Base-by-base conservation (phyloP, 2,888 invertebrate genomes). In the Alloscopus bannaensis region DNA sequence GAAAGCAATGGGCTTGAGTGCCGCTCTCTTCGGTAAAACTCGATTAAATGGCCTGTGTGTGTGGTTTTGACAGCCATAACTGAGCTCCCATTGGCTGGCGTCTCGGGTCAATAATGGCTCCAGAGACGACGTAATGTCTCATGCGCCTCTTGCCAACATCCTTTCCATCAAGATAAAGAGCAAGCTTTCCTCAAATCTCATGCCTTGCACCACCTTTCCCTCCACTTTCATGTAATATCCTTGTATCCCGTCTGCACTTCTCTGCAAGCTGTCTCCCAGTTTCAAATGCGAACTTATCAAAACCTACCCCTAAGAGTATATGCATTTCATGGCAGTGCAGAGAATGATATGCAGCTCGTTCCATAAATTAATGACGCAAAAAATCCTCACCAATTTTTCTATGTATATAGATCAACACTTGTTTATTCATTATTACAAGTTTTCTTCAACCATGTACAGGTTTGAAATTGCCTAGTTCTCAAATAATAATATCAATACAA, bases 71-170 rank as follows among this genome's bases (percentile, higher is more conserved):
- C 81, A 81, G 83, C 83, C 83, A 83, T 83, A 64, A 66, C 81
- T 83, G 68, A 26, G 22, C 47, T 78, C 77, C 71, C 68, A 83
- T 83, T 83, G 83, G 83, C 62, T 76, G 80, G n/a, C 28, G 42
- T 62, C 66, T 50, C 57, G 71, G 73, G 76, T 78, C 83, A 81
- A 76, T 81, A 83, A 83, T 83, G 83, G 83, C 75, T 68, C 68
- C 75, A 76, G 75, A 76, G 75, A 76, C 75, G 83, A 81, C 83
- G 83, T 83, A 79, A 81, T 83, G 80, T 72, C 69, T 71, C 75
- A 65, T 80, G 81, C 81, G 79, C 83, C 77, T 66, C 65, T 60
- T 68, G 18, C 31, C 59, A 68, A 36, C 75, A 76, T 76, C 75
- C 75, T 66, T 45, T 75, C 59, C 55, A 66, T 66, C 65, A 40